Conservation (phyloP, 2,888 invertebrate genomes). For the Papilio demoleus region DNA sequence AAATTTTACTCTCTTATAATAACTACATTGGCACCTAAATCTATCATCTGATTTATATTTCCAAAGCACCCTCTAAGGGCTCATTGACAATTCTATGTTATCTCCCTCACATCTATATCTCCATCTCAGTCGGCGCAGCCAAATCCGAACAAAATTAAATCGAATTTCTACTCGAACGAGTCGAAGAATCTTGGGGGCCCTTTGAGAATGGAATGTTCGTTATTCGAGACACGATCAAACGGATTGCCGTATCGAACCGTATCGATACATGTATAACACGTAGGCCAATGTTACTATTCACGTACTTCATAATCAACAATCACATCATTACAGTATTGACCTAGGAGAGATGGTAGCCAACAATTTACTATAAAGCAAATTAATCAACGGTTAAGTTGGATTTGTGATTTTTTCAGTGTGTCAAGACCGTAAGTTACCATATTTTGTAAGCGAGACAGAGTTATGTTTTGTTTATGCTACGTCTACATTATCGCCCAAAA, state of each 20-base stretch:
- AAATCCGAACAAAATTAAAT: conserved; percentile 62
- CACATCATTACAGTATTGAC: too few species aligned
- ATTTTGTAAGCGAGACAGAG: too few species aligned
- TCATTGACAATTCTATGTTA: conserved; percentile 23
- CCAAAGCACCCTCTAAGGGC: conserved; percentile 19
- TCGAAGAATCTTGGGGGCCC: conserved; percentile 66
- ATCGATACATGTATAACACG: background rate
- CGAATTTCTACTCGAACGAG: conserved; percentile 69
- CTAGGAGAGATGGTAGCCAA: too few species aligned
- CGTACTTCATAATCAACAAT: too few species aligned
- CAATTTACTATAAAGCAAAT: too few species aligned
- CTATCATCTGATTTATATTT: conserved; percentile 30
- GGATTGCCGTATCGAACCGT: conserved; percentile 38
- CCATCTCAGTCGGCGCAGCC: background rate
- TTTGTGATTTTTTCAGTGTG: too few species aligned
- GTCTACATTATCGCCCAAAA: too few species aligned
- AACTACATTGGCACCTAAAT: background rate
- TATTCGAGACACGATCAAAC: conserved; percentile 59
- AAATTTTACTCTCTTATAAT: background rate
- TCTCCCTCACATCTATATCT: background rate
- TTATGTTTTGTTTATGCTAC: too few species aligned
- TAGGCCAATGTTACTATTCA: background rate
- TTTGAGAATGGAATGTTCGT: conserved; percentile 57
- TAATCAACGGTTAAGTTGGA: too few species aligned
- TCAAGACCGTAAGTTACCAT: too few species aligned